A percentile compares a stretch with the other conserved stretches of the same genome.
These are phyloP conservation scores for Sarcophaga rosellei DNA, from an alignment of 2,888 invertebrate species.

Conservation along the genomic window DNA sequence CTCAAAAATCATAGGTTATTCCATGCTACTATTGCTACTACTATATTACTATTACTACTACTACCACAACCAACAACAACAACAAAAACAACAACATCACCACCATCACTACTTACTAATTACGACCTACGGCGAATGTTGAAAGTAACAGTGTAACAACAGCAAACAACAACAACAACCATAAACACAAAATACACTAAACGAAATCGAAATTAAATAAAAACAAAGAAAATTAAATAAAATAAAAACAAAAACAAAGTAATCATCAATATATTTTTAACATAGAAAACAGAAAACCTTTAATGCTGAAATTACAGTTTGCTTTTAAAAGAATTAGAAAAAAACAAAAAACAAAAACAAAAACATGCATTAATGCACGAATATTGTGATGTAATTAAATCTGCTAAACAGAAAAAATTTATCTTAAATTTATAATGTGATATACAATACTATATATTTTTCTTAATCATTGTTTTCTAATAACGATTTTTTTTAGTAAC, in stretches of 20 bases:
- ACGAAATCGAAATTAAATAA: constrained; percentile 2
- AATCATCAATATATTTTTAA: background rate
- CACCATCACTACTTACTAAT: background rate
- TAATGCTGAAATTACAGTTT: constrained; percentile 70
- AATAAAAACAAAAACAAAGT: constrained; percentile 12
- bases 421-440: constrained; percentile 66
- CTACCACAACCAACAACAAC: constrained; percentile 34
- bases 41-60: background rate
- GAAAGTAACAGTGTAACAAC: background rate
- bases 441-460: constrained; percentile 66
- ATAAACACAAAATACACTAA: background rate
- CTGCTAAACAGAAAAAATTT: constrained; percentile 50
- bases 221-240: background rate
- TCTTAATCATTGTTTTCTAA: constrained; percentile 43
- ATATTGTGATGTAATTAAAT: constrained; percentile 61
- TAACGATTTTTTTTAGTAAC: constrained; percentile 31
- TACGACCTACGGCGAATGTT: background rate
- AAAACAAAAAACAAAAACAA: no score
- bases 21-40: background rate
- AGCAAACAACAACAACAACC: background rate
- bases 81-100: background rate
- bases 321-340: constrained; percentile 50
- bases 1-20: constrained; percentile 82
- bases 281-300: constrained; percentile 32
- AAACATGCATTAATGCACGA: constrained; percentile 13